Percentiles rank a stretch among this genome's conserved stretches.
phyloP scores from a whole-genome alignment of 2,888 invertebrate genomes.

The Fragum fragum region DNA sequence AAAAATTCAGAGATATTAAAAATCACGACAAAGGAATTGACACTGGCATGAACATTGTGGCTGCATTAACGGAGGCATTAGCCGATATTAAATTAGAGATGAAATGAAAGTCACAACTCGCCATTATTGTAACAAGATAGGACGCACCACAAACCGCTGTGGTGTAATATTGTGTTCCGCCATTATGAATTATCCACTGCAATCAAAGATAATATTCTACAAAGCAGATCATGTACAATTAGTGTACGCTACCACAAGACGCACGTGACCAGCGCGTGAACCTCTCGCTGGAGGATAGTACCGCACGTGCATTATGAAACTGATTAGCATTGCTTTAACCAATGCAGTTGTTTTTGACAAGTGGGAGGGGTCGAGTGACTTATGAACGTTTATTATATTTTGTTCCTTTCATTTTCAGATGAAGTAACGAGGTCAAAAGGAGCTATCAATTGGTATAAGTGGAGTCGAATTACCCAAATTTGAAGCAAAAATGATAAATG shows the following conservation, averaged over 20 bases:
- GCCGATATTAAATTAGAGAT: conserved; percentile 24
- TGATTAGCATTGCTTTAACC: conserved; percentile 30
- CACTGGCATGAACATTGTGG: too few relatives aligned
- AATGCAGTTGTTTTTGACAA: conserved; percentile 39
- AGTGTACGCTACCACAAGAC: conserved; percentile 27
- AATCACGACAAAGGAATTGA: too few relatives aligned
- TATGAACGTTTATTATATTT: conserved; percentile 10
- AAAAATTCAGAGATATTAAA: too few relatives aligned
- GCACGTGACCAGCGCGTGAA: conserved; percentile 40
- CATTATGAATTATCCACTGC: conserved; percentile 15
- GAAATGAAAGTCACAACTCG: conserved; percentile 16
- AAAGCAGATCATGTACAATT: conserved; percentile 45
- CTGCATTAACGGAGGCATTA: neutral
- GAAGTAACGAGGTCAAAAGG: conserved; percentile 7
- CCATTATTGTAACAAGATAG: conserved; percentile 18
- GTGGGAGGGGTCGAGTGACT: conserved; percentile 31
- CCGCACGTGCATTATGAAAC: conserved; percentile 28
- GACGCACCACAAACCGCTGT: neutral
- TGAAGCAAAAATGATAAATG: too few relatives aligned
- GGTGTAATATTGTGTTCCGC: conserved; percentile 17
- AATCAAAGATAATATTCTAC: conserved; percentile 26
- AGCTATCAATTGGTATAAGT: neutral
- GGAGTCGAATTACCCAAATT: neutral
- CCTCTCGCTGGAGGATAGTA: conserved; percentile 12
- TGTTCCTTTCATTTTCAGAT: conserved; percentile 13